Evolutionary conservation across 2,888 invertebrate species (phyloP), one percentile per base, ranked within the genome.

Genomic region (Oscheius onirici): DNA sequence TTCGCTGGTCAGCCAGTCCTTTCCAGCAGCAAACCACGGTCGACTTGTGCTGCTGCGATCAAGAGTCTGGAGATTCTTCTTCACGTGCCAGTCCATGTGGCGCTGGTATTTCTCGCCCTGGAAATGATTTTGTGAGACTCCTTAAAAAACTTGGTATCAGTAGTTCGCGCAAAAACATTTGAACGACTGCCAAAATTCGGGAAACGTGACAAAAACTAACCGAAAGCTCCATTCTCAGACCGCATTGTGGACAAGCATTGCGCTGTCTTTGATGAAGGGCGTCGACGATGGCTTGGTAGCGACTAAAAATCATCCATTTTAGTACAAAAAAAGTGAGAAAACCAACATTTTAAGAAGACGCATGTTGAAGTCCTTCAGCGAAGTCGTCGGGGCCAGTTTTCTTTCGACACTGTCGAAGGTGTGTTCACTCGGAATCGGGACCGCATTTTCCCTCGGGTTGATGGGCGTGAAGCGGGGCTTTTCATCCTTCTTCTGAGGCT

Each of bases 81-180:
- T 90, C 90, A 97, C 97, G 90, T 99, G 99, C 97, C 97, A 97
- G 90, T 99, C 97, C 73, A 97, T 91, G 90, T 99, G 99, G 88
- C 49, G 60, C 52, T 74, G 73, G 71, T 61, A 73, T 72, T 67
- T 73, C 49, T 40, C 74, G 67, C 55, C 69, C 61, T 54, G 8
- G 34, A 34, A 34, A 34, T n/a, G n/a, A n/a, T n/a, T n/a, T n/a
- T n/a, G n/a, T n/a, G n/a, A n/a, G n/a, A n/a, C n/a, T n/a, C n/a
- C n/a, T n/a, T n/a, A n/a, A n/a, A n/a, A n/a, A n/a, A n/a, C n/a
- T n/a, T n/a, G n/a, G n/a, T n/a, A n/a, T n/a, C n/a, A n/a, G n/a
- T n/a, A n/a, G n/a, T n/a, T n/a, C n/a, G n/a, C 34, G n/a, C 22
- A 26, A 61, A 46, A 69, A 69, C n/a, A n/a, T n/a, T n/a, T n/a